Base-by-base conservation (phyloP, 2,797 vertebrate genomes). In the Poecilia gillii region DNA sequence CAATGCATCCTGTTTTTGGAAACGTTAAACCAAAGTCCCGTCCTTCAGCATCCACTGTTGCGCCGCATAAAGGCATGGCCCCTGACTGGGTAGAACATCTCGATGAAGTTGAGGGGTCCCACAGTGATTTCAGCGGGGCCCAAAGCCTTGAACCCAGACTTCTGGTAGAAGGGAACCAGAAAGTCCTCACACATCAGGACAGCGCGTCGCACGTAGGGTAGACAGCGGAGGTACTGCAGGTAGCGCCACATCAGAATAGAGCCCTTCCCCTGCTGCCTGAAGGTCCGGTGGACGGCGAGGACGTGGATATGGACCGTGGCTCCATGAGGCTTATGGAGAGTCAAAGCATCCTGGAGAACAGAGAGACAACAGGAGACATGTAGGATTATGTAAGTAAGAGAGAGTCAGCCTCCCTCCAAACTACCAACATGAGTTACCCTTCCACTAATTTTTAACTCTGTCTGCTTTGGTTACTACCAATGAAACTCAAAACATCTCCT, bases 221-320 rank as follows among this genome's bases (percentile, higher is more conserved):
- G 94, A 83, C 96, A 93, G 16, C 96, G 97, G 74, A 98, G 96
- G 85, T 97, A 95, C 89, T 96, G 97, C 90, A 99, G 95, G 95
- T 98, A 98, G 0, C 97, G 95, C 98, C 98, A 98, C 95, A 99
- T 93, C 64, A 99, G 95, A 57, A 97, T 93, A 79, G 96, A 97
- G 81, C 98, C 98, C 86, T 97, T 98, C 86, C 98, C 98, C 91
- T 99, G 98, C 93, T 98, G 97, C 51, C 97, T 93, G 91, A 96
- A 97, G 75, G 96, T 96, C 72, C 94, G 95, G 73, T 98, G 98
- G 75, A 99, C 98, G 0, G 98, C 97, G 77, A 99, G 95, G 46
- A 97, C 94, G 36, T 98, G 98, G 94, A 99, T 97, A 95, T 99
- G 98, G 39, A 97, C 97, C 0, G 92, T 95, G 25, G 87, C 93